Evolutionary conservation across 2,888 invertebrate species (phyloP), one percentile per base, ranked within the genome.

Genomic region (Xestobium rufovillosum): DNA sequence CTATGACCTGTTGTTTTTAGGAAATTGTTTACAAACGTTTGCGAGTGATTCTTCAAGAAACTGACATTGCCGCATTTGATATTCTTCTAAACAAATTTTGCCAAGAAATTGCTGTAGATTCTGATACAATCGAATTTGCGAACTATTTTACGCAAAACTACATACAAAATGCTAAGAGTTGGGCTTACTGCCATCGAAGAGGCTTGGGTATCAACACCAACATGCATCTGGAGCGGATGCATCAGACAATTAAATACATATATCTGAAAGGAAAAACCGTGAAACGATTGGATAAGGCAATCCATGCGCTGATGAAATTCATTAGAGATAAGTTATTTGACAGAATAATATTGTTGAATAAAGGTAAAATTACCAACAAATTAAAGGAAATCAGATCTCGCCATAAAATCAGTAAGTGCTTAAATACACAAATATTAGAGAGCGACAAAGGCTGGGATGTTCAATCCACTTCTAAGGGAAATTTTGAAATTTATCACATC

Each of bases 1-100:
- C 8, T 10, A 11, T 27, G 11, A 6, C 11, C 6, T 4, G 11
- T 27, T 27, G 9, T 4, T 27, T 27, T 27, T 28, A 45, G 39
- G 37, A 33, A 16, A 25, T 4, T 14, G 34, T 44, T 2, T 47
- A 47, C 27, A 46, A 43, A 26, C 9, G 26, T 6, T 16, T 51
- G 16, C 38, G 41, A 28, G 32, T 30, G 6, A 11, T 38, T 12
- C n/a, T 38, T 3, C 28, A 38, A 6, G 38, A 38, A 32, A 26
- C 13, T 2, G 33, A 38, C 10, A 4, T 8, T 9, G 14, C 16
- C 30, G 19, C 26, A 26, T 38, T 38, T 33, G 14, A n/a, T 13
- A 6, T 4, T n/a, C 14, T 33, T 19, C 9, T 38, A 4, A 12
- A 32, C n/a, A 28, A 26, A n/a, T 26, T 31, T 13, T 27, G 32